phyloP scores from a whole-genome alignment of 1,140 invertebrate species.

The Hyphantria cunea region DNA sequence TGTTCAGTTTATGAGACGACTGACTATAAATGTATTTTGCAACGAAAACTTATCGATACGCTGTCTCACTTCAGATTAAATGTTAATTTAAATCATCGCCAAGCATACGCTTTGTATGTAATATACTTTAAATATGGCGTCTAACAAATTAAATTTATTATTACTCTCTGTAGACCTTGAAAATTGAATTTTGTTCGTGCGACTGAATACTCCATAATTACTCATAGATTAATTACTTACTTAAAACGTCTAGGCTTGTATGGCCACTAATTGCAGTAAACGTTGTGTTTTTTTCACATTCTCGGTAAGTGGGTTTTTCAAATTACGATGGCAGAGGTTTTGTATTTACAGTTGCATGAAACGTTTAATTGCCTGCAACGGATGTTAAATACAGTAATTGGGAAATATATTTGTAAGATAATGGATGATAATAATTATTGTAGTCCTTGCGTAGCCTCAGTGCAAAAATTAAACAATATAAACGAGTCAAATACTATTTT shows the following conservation, averaged over 20 bases:
- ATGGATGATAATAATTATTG: conserved; percentile 40
- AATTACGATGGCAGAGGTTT: conserved; percentile 66
- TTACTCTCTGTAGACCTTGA: conserved; percentile 1
- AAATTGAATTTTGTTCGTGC: conserved; percentile 44
- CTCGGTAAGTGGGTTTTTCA: conserved; percentile 68
- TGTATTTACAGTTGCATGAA: conserved; percentile 73
- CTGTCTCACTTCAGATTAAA: conserved; percentile 27
- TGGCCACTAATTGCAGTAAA: conserved; percentile 71
- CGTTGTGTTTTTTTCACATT: conserved; percentile 71
- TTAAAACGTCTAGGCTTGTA: conserved; percentile 63
- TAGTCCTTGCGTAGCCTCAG: conserved; percentile 9
- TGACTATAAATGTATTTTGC: conserved; percentile 30
- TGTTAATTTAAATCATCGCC: conserved; percentile 24
- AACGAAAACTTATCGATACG: conserved; percentile 24
- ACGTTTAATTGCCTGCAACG: conserved; percentile 68
- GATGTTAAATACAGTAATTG: conserved; percentile 74
- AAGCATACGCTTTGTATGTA: conserved; percentile 25
- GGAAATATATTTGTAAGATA: conserved; percentile 64
- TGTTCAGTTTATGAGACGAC: conserved; percentile 27
- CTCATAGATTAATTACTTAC: conserved; percentile 63
- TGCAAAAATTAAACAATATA: background rate
- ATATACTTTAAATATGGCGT: background rate
- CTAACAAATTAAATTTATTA: background rate
- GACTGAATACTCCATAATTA: conserved; percentile 45
- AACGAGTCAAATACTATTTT: background rate